Evolutionary conservation across 2,888 invertebrate genomes (phyloP).

Genomic region (Hanleya hanleyi): DNA sequence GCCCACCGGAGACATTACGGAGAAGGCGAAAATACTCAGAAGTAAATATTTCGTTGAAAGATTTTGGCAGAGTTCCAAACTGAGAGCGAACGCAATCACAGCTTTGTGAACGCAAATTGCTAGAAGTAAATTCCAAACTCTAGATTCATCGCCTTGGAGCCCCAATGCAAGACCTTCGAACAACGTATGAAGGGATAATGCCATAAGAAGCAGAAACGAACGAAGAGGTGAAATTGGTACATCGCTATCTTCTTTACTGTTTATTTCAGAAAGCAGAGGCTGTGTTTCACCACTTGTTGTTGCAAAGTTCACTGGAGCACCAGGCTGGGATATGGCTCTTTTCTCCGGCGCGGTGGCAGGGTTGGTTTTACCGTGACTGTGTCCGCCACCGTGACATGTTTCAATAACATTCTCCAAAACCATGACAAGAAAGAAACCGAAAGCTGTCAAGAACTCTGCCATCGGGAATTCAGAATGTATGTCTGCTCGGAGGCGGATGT

Average conservation of each 20-base stretch:
- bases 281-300: too few relatives aligned
- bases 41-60: constrained; percentile 19
- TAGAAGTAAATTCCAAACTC: constrained; percentile 67
- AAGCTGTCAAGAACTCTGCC: constrained; percentile 58
- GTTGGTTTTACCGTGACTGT: not conserved
- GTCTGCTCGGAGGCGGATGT: constrained; percentile 27
- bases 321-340: too few relatives aligned
- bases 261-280: not conserved
- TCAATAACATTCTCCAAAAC: constrained; percentile 48
- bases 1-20: constrained; percentile 42
- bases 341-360: constrained; percentile 11
- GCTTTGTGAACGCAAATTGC: constrained; percentile 77
- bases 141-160: constrained; percentile 68
- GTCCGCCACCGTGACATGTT: not conserved
- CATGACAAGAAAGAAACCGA: constrained; percentile 67
- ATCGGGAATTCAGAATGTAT: constrained; percentile 52
- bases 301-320: too few relatives aligned
- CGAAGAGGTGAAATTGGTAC: constrained; percentile 45
- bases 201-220: constrained; percentile 74
- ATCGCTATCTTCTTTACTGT: not conserved
- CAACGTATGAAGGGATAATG: constrained; percentile 77
- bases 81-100: constrained; percentile 77
- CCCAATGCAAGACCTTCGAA: constrained; percentile 78
- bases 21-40: constrained; percentile 30
- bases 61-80: constrained; percentile 73